These are phyloP conservation scores for Lophotriccus pileatus DNA, from an alignment of 2,797 vertebrate genomes.

Conservation along the genomic window DNA sequence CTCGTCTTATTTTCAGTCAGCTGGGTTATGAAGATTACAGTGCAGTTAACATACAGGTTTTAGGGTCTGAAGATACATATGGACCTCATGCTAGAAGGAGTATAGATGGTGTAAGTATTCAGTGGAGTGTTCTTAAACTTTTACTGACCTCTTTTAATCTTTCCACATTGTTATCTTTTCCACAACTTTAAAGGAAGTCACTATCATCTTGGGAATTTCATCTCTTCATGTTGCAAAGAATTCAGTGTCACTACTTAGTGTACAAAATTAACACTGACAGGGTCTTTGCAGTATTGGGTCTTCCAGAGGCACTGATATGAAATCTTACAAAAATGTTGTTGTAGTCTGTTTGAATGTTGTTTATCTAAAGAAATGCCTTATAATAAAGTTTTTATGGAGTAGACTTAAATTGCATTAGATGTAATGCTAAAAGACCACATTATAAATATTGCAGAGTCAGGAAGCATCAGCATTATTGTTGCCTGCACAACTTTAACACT, in stretches of 20 bases:
- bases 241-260: neutral
- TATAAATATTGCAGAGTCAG: neutral
- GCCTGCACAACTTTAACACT: neutral
- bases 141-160: slow-evolving; percentile 51
- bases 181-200: slow-evolving; percentile 33
- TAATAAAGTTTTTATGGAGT: neutral
- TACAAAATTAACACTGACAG: neutral
- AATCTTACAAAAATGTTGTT: neutral
- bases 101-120: slow-evolving; percentile 72
- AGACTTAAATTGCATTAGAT: neutral
- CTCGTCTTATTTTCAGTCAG: slow-evolving; percentile 80
- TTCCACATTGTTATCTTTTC: slow-evolving; percentile 30
- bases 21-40: slow-evolving; percentile 82
- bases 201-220: slow-evolving; percentile 45
- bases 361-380: neutral
- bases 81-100: slow-evolving; percentile 75
- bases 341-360: neutral
- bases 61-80: slow-evolving; percentile 87
- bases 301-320: neutral
- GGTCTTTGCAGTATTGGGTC: neutral
- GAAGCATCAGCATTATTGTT: neutral
- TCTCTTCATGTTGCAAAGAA: neutral
- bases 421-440: neutral
- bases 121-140: slow-evolving; percentile 39
- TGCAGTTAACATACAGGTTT: slow-evolving; percentile 83